phyloP scores from a whole-genome alignment of 2,888 invertebrate species.

The Pandemis heparana region DNA sequence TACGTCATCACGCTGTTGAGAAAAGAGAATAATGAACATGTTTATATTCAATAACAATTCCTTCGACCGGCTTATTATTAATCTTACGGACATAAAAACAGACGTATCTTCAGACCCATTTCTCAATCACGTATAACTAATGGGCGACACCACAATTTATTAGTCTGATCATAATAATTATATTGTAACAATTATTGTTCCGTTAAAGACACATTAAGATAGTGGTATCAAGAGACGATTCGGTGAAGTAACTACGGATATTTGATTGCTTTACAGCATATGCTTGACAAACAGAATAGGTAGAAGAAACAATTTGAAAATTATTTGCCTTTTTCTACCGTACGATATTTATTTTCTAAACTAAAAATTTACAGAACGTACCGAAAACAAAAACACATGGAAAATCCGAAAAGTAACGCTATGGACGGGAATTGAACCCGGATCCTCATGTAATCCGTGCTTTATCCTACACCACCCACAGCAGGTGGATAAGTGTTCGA shows the following conservation, averaged over 20 bases:
- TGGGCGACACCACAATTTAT: slow-evolving; percentile 73
- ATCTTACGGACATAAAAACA: slow-evolving; percentile 48
- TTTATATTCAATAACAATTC: slow-evolving; percentile 34
- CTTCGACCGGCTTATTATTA: slow-evolving; percentile 40
- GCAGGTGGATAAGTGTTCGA: no score
- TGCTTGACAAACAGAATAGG: slow-evolving; percentile 5
- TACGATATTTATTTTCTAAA: no score
- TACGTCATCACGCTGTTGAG: no score
- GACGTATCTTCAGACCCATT: slow-evolving; percentile 67
- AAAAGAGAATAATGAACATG: slow-evolving; percentile 24
- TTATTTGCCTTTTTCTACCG: no score
- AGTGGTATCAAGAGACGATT: slow-evolving; percentile 49
- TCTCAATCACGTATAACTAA: slow-evolving; percentile 78
- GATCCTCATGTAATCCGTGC: no score
- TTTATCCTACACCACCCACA: no score
- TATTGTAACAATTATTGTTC: slow-evolving; percentile 81
- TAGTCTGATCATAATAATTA: slow-evolving; percentile 76
- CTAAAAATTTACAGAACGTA: no score
- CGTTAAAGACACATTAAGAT: slow-evolving; percentile 77
- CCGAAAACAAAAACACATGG: no score
- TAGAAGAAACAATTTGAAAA: neutral
- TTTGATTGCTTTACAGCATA: slow-evolving; percentile 16
- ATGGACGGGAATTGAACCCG: no score
- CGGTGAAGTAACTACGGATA: slow-evolving; percentile 35
- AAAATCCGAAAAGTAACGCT: no score